Evolutionary conservation across 2,888 invertebrate species (phyloP), one percentile per base, ranked within the genome.

Genomic region (Gymnosoma rotundatum): DNA sequence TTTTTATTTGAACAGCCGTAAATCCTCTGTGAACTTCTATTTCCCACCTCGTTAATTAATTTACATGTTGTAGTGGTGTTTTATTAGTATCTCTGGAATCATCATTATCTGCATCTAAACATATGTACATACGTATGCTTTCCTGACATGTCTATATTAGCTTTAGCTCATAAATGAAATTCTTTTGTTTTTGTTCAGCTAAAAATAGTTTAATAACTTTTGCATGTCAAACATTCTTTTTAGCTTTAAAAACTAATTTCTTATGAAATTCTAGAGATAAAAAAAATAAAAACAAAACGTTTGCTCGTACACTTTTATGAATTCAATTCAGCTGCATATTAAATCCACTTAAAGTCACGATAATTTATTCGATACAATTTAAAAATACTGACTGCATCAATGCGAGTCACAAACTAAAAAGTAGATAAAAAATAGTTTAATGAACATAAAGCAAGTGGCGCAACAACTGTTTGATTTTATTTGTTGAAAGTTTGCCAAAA

Each of bases 121-220:
- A 63, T 32, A n/a, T 63, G 54, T 16, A 25, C n/a, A 20, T 20
- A 32, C 32, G 54, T 32, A 25, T 64, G 56, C 20, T 66, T 50
- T 14, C 21, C 73, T 74, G 66, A 63, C 80, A 63, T 80, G 69
- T 80, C 63, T 67, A 80, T 61, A 69, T 83, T 80, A 64, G 50
- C 64, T 73, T 73, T 38, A 75, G 66, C 75, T 58, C n/a, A 69
- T 73, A 64, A 48, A 42, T 48, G 6, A 45, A 60, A 48, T 73
- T 58, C 48, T 63, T 54, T 42, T 32, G 32, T 32, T 32, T 32
- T 32, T 32, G 67, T 50, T 58, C 20, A 58, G 52, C 76, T 83
- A 80, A 83, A 83, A 83, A 80, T 78, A 78, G 76, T 83, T 80
- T 76, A 83, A 83, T 83, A 80, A 73, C 80, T 58, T 70, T 83